Evolutionary conservation across 2,888 invertebrate genomes (phyloP).

Genomic region (Brachyopa scutellaris): DNA sequence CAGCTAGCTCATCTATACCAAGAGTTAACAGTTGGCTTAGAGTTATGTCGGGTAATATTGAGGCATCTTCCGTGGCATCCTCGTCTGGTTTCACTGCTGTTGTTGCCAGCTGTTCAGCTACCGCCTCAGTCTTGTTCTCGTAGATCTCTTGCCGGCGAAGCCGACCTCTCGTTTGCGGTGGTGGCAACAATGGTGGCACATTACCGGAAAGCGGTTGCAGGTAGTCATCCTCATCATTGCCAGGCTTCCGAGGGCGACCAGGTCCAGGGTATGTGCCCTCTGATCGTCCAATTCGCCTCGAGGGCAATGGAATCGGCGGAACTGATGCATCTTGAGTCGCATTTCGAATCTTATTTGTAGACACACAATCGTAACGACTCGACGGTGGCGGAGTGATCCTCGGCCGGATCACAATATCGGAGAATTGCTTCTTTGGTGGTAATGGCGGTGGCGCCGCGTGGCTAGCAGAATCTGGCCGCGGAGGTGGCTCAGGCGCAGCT

Average conservation of each 20-base stretch:
- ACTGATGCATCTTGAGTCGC: conserved; percentile 76
- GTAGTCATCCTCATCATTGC: conserved; percentile 87
- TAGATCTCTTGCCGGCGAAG: conserved; percentile 79
- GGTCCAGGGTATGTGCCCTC: conserved; percentile 82
- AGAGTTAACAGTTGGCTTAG: conserved; percentile 91
- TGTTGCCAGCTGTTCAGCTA: conserved; percentile 58
- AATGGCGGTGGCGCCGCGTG: conserved; percentile 88
- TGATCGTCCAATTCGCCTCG: conserved; percentile 82
- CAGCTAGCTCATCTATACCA: conserved; percentile 90
- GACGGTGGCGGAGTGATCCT: conserved; percentile 75
- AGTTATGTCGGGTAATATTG: conserved; percentile 86
- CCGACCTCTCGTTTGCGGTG: conserved; percentile 81
- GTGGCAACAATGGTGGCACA: conserved; percentile 82
- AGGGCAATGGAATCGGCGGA: conserved; percentile 86
- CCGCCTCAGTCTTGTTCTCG: conserved; percentile 80
- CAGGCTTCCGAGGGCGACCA: conserved; percentile 83
- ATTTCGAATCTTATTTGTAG: conserved; percentile 61
- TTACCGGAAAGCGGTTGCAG: conserved; percentile 84
- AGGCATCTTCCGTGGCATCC: conserved; percentile 54
- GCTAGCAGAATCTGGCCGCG: conserved; percentile 80
- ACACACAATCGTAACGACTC: conserved; percentile 79
- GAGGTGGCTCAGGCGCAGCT: conserved; percentile 81
- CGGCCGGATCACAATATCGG: conserved; percentile 83
- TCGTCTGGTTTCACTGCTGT: conserved; percentile 57
- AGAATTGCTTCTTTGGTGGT: conserved; percentile 87